A percentile compares a stretch with the other conserved stretches of the same genome.
Evolutionary conservation across 2,797 vertebrate species (phyloP).

Genomic region (Myotis vivesi): DNA sequence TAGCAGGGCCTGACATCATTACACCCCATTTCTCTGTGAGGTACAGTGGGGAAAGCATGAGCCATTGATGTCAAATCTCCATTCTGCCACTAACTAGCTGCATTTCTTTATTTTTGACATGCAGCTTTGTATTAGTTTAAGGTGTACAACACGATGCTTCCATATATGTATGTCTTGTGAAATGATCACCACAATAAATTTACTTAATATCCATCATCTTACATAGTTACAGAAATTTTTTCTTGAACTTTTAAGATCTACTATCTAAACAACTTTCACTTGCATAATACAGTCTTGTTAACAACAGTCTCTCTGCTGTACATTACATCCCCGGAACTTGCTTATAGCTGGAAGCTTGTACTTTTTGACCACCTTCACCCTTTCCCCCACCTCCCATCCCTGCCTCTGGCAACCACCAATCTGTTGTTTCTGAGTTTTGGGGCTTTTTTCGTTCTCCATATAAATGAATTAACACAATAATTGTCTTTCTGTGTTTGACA

Average conservation of each 20-base stretch:
- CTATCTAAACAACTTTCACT: not conserved
- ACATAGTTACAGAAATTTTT: not conserved
- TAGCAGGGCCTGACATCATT: not conserved
- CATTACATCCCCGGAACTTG: not conserved
- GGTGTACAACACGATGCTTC: not conserved
- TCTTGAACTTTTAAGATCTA: not conserved
- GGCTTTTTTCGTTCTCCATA: not conserved
- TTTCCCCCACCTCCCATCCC: not conserved
- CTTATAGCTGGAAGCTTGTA: not conserved
- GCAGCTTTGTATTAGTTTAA: not conserved
- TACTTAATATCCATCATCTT: not conserved
- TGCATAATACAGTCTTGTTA: not conserved
- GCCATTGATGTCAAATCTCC: not conserved
- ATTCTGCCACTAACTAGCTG: not conserved
- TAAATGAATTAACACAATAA: not conserved
- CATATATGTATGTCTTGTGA: not conserved
- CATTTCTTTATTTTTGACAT: not conserved
- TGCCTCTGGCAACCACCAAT: not conserved
- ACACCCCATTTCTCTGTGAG: not conserved
- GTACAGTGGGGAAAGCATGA: not conserved
- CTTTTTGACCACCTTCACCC: not conserved
- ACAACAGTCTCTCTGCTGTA: not conserved
- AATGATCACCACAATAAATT: not conserved
- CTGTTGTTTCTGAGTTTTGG: not conserved
- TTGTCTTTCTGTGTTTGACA: not conserved